Evolutionary conservation across 2,797 vertebrate genomes (phyloP).

Genomic region (Sibirionetta formosa): DNA sequence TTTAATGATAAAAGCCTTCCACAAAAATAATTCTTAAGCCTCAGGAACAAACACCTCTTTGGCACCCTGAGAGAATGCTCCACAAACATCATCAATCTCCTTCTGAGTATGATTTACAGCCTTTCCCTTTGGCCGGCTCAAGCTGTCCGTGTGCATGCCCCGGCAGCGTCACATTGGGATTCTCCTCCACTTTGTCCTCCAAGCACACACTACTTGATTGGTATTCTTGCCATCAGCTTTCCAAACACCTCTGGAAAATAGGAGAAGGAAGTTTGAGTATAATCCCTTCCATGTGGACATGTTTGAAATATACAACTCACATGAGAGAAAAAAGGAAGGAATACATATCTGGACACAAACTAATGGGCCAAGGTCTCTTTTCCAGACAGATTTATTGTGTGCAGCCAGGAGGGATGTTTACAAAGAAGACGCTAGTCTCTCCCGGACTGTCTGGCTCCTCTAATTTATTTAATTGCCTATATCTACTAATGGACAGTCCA

Average conservation of each 20-base stretch:
- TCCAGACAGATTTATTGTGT: neutral
- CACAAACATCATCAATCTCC: constrained; percentile 85
- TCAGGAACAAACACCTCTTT: constrained; percentile 84
- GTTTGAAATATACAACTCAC: neutral
- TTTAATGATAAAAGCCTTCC: constrained; percentile 85
- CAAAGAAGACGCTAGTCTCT: neutral
- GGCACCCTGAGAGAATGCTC: constrained; percentile 80
- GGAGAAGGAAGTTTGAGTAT: neutral
- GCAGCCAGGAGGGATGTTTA: neutral
- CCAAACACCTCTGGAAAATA: neutral
- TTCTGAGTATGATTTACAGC: constrained; percentile 83
- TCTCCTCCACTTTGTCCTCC: constrained; percentile 73
- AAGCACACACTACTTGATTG: neutral
- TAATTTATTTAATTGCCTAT: constrained; percentile 5
- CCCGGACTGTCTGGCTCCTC: neutral
- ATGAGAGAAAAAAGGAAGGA: neutral
- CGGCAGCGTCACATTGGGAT: constrained; percentile 70
- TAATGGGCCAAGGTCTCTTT: neutral
- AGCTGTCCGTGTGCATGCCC: constrained; percentile 62
- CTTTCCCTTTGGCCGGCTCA: constrained; percentile 71
- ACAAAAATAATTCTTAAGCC: constrained; percentile 85
- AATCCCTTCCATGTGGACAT: neutral
- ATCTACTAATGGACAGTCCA: neutral
- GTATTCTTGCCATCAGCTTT: neutral
- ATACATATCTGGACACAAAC: neutral